Conservation (phyloP, 2,888 invertebrate species). For the Euplexia lucipara region DNA sequence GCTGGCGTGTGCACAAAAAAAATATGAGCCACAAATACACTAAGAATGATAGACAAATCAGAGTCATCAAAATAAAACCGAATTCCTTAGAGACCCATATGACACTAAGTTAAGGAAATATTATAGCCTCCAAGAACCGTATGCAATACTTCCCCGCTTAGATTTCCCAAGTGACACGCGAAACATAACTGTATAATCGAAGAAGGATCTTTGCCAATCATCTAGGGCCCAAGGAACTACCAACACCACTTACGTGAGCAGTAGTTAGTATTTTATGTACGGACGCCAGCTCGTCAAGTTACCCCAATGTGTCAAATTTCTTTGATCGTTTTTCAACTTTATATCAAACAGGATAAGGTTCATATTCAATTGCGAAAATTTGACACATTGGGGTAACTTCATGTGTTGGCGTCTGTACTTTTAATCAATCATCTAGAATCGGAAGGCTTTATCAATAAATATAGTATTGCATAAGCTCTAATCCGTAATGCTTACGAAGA, state of each 20-base stretch:
- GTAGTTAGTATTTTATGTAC: background rate
- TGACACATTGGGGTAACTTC: too few relatives aligned
- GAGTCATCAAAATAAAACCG: too few relatives aligned
- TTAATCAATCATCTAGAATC: constrained; percentile 19
- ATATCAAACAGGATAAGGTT: too few relatives aligned
- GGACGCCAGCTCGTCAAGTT: too few relatives aligned
- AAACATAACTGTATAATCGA: constrained; percentile 10
- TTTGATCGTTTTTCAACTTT: too few relatives aligned
- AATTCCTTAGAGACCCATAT: background rate
- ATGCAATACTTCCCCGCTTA: background rate
- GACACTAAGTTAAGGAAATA: background rate
- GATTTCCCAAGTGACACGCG: constrained; percentile 8
- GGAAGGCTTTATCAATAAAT: constrained; percentile 9
- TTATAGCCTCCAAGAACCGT: background rate
- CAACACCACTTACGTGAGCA: constrained; percentile 10
- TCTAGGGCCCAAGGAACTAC: background rate
- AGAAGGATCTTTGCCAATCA: constrained; percentile 17
- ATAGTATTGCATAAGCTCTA: background rate
- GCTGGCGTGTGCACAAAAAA: too few relatives aligned
- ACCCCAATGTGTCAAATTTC: too few relatives aligned
- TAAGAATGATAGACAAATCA: too few relatives aligned
- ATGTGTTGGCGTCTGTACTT: too few relatives aligned
- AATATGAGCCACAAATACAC: too few relatives aligned
- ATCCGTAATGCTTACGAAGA: too few relatives aligned
- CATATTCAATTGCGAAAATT: too few relatives aligned